These are phyloP conservation scores for Sitophilus oryzae DNA, from an alignment of 1,140 invertebrate species.

Conservation along the genomic window DNA sequence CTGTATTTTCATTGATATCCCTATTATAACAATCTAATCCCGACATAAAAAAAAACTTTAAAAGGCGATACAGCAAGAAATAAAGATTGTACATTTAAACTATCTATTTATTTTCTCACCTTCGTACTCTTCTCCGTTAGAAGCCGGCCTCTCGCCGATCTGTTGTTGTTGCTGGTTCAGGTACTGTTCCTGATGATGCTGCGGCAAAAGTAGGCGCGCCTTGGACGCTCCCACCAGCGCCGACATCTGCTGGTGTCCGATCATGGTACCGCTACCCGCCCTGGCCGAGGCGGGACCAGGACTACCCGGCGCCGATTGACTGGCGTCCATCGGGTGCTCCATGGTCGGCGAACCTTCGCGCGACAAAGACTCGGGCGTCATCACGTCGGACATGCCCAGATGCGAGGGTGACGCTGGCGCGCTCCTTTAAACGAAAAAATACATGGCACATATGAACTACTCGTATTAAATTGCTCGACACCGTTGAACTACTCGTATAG, in stretches of 20 bases:
- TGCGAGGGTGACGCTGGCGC: constrained; percentile 91
- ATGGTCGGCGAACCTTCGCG: constrained; percentile 75
- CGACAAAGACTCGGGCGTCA: constrained; percentile 83
- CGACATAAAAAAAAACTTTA: too few relatives aligned
- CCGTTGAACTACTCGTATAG: too few relatives aligned
- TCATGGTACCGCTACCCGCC: constrained; percentile 38
- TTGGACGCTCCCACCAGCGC: constrained; percentile 46
- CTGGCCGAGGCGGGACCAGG: constrained; percentile 44
- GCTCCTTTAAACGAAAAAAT: constrained; percentile 55
- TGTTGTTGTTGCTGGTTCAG: constrained; percentile 13
- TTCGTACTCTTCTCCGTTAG: constrained; percentile 41
- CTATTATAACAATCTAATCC: too few relatives aligned
- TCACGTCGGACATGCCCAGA: constrained; percentile 74
- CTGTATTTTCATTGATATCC: too few relatives aligned
- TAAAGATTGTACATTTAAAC: too few relatives aligned
- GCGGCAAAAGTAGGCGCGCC: constrained; percentile 41
- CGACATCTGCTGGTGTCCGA: constrained; percentile 45
- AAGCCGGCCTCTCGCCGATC: constrained; percentile 19
- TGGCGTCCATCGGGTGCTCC: constrained; percentile 56
- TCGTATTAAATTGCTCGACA: neutral
- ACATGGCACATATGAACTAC: neutral
- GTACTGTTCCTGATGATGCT: constrained; percentile 30
- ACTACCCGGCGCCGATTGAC: constrained; percentile 66
- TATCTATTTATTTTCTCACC: too few relatives aligned
- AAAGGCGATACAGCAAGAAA: too few relatives aligned